Evolutionary conservation across 2,888 invertebrate species (phyloP).

Genomic region (Coelinius sp.): DNA sequence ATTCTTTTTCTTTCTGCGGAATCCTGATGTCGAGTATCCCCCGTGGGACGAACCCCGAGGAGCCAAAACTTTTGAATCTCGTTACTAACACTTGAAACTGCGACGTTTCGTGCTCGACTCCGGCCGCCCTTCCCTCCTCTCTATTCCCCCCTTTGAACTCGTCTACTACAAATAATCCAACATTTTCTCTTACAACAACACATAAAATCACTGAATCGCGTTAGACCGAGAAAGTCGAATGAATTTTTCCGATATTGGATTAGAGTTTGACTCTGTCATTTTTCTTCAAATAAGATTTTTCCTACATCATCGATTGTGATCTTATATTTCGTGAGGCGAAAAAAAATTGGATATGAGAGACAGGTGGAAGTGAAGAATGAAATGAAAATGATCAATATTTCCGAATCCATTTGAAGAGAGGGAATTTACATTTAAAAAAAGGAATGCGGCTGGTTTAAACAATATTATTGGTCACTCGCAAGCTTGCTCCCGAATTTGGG

Average conservation of each 20-base stretch:
- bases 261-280: neutral
- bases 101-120: conserved; percentile 22
- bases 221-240: neutral
- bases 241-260: neutral
- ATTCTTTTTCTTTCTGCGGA: neutral
- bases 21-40: conserved; percentile 19
- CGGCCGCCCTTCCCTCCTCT: neutral
- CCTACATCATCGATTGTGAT: neutral
- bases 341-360: neutral
- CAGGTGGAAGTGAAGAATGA: neutral
- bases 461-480: no score
- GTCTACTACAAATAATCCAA: conserved; percentile 1
- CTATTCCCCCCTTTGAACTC: neutral
- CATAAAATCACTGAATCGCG: conserved; percentile 1
- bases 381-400: neutral
- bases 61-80: conserved; percentile 22
- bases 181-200: conserved; percentile 11
- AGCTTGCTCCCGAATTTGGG: no score
- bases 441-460: no score
- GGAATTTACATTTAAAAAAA: no score
- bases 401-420: no score
- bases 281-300: neutral
- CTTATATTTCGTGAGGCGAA: neutral
- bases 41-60: conserved; percentile 13
- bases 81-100: conserved; percentile 22